phyloP scores from a whole-genome alignment of 2,888 invertebrate species.

The Drosophila quasianomalipes region DNA sequence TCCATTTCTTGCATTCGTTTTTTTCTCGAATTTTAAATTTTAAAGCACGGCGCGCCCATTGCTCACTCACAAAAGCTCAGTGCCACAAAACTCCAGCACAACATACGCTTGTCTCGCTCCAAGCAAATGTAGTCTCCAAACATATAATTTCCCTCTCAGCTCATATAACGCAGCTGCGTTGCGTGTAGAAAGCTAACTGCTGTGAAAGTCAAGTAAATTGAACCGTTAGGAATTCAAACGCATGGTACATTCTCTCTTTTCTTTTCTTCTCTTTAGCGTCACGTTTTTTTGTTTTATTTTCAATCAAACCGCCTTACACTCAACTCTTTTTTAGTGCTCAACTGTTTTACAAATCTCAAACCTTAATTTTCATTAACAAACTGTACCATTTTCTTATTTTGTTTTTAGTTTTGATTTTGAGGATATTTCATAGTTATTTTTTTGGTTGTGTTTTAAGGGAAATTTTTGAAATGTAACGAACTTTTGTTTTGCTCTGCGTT shows the following conservation, averaged over 20 bases:
- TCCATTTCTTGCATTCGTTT: neutral
- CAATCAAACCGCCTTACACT: conserved; percentile 55
- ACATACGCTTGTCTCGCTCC: conserved; percentile 14
- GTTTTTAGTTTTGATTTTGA: conserved; percentile 11
- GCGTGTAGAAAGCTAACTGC: conserved; percentile 11
- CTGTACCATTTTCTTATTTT: conserved; percentile 48
- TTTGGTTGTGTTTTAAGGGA: conserved; percentile 16
- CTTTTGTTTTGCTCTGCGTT: conserved; percentile 41
- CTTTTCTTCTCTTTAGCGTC: conserved; percentile 62
- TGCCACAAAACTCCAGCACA: neutral
- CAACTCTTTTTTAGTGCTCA: conserved; percentile 30
- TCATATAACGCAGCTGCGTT: neutral
- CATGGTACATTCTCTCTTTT: conserved; percentile 38
- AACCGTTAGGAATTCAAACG: conserved; percentile 25
- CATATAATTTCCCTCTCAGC: neutral
- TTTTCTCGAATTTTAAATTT: neutral
- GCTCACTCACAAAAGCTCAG: neutral
- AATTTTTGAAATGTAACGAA: conserved; percentile 57
- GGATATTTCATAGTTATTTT: conserved; percentile 33
- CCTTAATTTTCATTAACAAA: conserved; percentile 68
- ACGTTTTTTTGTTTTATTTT: conserved; percentile 51
- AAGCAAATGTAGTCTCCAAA: neutral
- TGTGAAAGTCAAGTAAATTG: neutral
- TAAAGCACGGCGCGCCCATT: neutral
- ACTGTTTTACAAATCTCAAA: conserved; percentile 55